Evolutionary conservation across 2,113 vertebrate genomes (phyloP), one percentile per base, ranked within the genome.

Genomic region (Lophotis ruficrista): DNA sequence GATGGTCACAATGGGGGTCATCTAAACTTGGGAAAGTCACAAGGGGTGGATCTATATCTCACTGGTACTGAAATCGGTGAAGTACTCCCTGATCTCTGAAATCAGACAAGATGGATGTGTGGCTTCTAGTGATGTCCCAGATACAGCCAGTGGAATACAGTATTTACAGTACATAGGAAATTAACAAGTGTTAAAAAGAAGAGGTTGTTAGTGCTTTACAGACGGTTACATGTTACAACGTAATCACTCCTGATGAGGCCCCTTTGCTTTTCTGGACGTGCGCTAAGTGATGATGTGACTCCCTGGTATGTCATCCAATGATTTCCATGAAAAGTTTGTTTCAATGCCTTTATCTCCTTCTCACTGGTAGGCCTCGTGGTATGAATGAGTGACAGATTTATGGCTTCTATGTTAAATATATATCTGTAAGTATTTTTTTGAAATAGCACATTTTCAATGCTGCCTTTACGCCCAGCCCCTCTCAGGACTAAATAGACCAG

Each of bases 361-460:
- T 92, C 20, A 65, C 23, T 85, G 45, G 11, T 83, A 69, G 75
- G 31, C 56, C 19, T 96, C 14, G 16, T 30, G 65, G 64, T 76
- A 37, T 78, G 79, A 94, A 83, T 88, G 88, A 94, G 22, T 79
- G 71, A 83, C 15, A 93, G 93, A 89, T 66, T 96, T 71, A 82
- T 76, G 57, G 73, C 22, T 89, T 66, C 21, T 73, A 19, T 47
- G 5, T 77, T 57, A 60, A 84, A 77, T 83, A 57, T 3, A 38
- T 16, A 60, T 37, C 43, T 10, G 9, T 28, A 35, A 31, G 6
- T 61, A 24, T n/a, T 62, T 53, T 47, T 51, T 54, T 66, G 3
- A 33, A 87, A 25, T 35, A 50, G 14, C 12, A 5, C 12, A 10
- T 83, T 93, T 96, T 95, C 61, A 73, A 4, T 84, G 51, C 65